Evolutionary conservation across 2,797 vertebrate genomes (phyloP).

Genomic region (Pampus argenteus): DNA sequence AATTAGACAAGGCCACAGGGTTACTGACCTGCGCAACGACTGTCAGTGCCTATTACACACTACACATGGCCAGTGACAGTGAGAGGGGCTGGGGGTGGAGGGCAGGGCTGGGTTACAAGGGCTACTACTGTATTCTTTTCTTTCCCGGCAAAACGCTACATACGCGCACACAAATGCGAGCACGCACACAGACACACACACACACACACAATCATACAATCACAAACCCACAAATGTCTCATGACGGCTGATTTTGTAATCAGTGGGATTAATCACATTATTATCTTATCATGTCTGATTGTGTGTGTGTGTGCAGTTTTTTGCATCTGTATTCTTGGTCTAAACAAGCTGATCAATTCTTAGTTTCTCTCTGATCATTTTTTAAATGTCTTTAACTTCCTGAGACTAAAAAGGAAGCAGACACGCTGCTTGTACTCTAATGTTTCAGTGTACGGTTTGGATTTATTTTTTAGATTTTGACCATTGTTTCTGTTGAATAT

Average conservation of each 20-base stretch:
- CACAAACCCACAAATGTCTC: conserved; percentile 46
- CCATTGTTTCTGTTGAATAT: not conserved
- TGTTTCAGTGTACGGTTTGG: not conserved
- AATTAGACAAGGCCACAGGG: conserved; percentile 82
- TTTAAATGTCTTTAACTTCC: not conserved
- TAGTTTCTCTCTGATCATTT: not conserved
- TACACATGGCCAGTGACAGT: conserved; percentile 81
- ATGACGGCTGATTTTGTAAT: conserved; percentile 62
- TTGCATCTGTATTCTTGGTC: conserved; percentile 10
- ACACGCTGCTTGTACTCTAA: not conserved
- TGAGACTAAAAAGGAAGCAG: not conserved
- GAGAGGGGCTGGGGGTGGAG: conserved; percentile 71
- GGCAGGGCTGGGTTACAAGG: conserved; percentile 76
- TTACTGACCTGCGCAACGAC: conserved; percentile 80
- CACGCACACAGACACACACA: not conserved
- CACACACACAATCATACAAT: conserved; percentile 21
- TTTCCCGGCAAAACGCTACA: conserved; percentile 30
- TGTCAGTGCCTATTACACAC: conserved; percentile 84
- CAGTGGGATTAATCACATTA: conserved; percentile 74
- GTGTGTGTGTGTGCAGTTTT: conserved; percentile 23
- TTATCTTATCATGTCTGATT: conserved; percentile 48
- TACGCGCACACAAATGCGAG: not conserved
- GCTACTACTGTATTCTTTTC: conserved; percentile 65
- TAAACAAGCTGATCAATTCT: conserved; percentile 14
- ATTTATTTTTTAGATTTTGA: not conserved